Evolutionary conservation across 2,888 invertebrate species (phyloP).

Genomic region (Myathropa florea): DNA sequence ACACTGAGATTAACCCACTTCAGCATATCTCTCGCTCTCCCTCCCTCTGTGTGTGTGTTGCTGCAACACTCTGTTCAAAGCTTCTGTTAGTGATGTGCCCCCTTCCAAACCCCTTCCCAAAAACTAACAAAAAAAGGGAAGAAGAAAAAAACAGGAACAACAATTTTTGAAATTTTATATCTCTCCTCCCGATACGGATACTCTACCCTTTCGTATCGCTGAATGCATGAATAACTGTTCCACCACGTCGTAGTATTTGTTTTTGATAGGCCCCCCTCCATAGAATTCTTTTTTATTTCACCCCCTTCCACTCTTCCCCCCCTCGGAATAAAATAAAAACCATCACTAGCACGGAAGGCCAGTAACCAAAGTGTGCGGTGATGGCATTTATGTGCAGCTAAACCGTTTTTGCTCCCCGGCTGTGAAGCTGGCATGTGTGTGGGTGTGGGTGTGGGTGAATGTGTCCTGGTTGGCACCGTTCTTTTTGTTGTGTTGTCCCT

Average conservation of each 20-base stretch:
- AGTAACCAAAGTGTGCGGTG: slow-evolving; percentile 44
- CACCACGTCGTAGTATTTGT: slow-evolving; percentile 46
- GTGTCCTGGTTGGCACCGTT: not conserved
- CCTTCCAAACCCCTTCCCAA: slow-evolving; percentile 6
- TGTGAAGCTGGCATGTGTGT: not conserved
- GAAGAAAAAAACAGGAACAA: not conserved
- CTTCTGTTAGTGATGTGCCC: slow-evolving; percentile 28
- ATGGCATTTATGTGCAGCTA: slow-evolving; percentile 54
- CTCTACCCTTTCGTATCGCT: not conserved
- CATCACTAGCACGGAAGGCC: slow-evolving; percentile 2
- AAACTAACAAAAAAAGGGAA: not conserved
- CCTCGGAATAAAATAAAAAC: not conserved
- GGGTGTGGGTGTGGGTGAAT: not conserved
- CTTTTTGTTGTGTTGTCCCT: slow-evolving; percentile 2
- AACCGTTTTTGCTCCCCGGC: slow-evolving; percentile 34
- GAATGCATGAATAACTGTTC: slow-evolving; percentile 39
- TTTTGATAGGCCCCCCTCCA: slow-evolving; percentile 54
- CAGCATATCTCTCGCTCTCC: not conserved
- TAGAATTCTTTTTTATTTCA: slow-evolving; percentile 4
- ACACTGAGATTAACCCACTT: slow-evolving; percentile 67
- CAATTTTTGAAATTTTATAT: slow-evolving; percentile 54
- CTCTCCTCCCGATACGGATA: not conserved
- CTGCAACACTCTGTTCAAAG: slow-evolving; percentile 33
- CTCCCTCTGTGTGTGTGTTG: slow-evolving; percentile 6
- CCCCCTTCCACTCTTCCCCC: not conserved